A percentile compares a stretch with the other conserved stretches of the same genome.
These are phyloP conservation scores for Trididemnum clinides DNA, from an alignment of 23 tunicate species.

Conservation along the genomic window DNA sequence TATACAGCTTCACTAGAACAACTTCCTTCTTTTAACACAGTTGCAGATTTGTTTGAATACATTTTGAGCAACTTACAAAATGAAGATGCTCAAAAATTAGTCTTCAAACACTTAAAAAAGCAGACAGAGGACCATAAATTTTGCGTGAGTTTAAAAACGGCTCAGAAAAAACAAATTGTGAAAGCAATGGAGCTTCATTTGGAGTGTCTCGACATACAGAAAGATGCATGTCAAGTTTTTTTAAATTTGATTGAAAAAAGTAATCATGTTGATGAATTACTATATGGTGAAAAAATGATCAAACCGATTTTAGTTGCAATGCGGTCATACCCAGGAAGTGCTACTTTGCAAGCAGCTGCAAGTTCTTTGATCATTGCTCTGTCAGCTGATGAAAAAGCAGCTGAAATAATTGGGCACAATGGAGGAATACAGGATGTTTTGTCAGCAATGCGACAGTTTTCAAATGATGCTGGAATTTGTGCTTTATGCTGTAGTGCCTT, in stretches of 20 bases:
- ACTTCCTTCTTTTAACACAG: slow-evolving; percentile 45
- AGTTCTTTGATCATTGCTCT: slow-evolving; percentile 79
- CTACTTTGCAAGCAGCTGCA: slow-evolving; percentile 72
- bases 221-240: slow-evolving; percentile 60
- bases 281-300: slow-evolving; percentile 61
- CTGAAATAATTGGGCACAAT: slow-evolving; percentile 80
- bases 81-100: slow-evolving; percentile 79
- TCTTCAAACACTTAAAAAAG: slow-evolving; percentile 46
- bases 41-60: slow-evolving; percentile 42
- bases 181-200: slow-evolving; percentile 61
- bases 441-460: slow-evolving; percentile 86
- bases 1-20: slow-evolving; percentile 50
- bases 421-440: slow-evolving; percentile 97
- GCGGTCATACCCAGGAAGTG: slow-evolving; percentile 71
- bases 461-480: slow-evolving; percentile 63
- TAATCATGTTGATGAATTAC: slow-evolving; percentile 11
- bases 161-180: slow-evolving; percentile 43
- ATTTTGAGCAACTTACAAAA: slow-evolving; percentile 57
- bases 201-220: slow-evolving; percentile 50
- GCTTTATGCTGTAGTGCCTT: slow-evolving; percentile 79
- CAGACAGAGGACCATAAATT: slow-evolving; percentile 29
- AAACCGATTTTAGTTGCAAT: slow-evolving; percentile 73
- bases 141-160: slow-evolving; percentile 10
- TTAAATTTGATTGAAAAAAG: slow-evolving; percentile 48
- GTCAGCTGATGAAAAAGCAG: slow-evolving; percentile 88